A percentile compares a stretch with the other conserved stretches of the same genome.
These are phyloP conservation scores for Mellivora capensis DNA, from an alignment of 2,113 vertebrate genomes.

Conservation along the genomic window DNA sequence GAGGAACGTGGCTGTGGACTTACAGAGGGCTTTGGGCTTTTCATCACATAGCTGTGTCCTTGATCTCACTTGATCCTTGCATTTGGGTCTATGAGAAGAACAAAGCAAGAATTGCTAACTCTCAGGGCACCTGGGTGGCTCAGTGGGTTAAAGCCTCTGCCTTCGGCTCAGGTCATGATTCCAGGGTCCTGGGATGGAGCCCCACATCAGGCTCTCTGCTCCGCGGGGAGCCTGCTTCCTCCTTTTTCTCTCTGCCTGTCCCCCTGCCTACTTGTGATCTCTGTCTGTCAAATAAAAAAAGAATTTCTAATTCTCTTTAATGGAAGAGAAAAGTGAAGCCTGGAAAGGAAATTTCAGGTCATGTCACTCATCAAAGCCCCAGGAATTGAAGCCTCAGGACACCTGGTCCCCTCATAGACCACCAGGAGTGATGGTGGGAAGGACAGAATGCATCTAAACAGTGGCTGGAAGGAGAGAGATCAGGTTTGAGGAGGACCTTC, in stretches of 20 bases:
- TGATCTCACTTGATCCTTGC: background rate
- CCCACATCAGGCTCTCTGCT: too few species aligned
- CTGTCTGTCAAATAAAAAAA: background rate
- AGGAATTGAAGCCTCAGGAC: background rate
- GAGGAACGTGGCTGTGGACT: fast-evolving
- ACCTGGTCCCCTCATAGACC: background rate
- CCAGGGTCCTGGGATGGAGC: too few species aligned
- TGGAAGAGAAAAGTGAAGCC: background rate
- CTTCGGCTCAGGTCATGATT: too few species aligned
- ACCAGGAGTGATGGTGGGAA: too few species aligned
- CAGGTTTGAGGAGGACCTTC: background rate
- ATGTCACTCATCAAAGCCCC: background rate
- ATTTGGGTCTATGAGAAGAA: background rate
- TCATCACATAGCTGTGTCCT: fast-evolving
- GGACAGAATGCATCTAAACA: background rate
- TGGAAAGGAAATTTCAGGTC: background rate
- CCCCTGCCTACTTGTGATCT: too few species aligned
- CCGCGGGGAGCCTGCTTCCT: too few species aligned
- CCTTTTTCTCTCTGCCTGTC: too few species aligned
- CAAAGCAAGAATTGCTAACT: background rate
- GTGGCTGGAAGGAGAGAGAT: background rate
- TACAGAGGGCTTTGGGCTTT: background rate
- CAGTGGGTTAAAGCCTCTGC: too few species aligned
- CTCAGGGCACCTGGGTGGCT: too few species aligned
- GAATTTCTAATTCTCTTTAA: background rate